phyloP scores from a whole-genome alignment of 2,797 vertebrate species.

The Enoplosus armatus region DNA sequence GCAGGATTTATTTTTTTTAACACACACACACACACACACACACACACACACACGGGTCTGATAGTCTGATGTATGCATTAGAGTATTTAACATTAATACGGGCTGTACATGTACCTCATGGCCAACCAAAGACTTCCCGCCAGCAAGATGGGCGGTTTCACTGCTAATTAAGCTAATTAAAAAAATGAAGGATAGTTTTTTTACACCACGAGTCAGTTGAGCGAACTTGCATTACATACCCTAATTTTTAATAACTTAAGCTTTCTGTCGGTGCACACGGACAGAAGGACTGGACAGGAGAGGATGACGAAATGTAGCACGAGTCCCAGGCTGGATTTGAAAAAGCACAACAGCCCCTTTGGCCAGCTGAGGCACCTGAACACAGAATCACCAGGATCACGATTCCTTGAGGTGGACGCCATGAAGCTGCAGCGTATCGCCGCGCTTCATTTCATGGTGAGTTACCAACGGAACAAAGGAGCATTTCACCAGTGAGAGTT shows the following conservation, averaged over 20 bases:
- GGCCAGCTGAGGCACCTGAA: not conserved
- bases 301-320: not conserved
- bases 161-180: conserved; percentile 59
- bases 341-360: not conserved
- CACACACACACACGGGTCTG: not conserved
- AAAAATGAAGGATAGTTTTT: conserved; percentile 24
- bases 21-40: not conserved
- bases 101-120: not conserved
- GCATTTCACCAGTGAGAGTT: not conserved
- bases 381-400: not conserved
- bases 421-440: no score
- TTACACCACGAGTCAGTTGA: not conserved
- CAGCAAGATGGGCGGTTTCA: conserved; percentile 7
- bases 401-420: no score
- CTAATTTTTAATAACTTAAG: not conserved
- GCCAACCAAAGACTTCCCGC: conserved; percentile 15
- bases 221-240: not conserved
- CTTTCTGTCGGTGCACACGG: not conserved
- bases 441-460: not conserved
- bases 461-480: not conserved
- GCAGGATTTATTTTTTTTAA: no score
- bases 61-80: not conserved
- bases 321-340: not conserved
- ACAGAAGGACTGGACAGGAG: not conserved
- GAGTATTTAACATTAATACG: conserved; percentile 3